Conservation (phyloP, 2,113 vertebrate species). For the Tonatia bakeri region DNA sequence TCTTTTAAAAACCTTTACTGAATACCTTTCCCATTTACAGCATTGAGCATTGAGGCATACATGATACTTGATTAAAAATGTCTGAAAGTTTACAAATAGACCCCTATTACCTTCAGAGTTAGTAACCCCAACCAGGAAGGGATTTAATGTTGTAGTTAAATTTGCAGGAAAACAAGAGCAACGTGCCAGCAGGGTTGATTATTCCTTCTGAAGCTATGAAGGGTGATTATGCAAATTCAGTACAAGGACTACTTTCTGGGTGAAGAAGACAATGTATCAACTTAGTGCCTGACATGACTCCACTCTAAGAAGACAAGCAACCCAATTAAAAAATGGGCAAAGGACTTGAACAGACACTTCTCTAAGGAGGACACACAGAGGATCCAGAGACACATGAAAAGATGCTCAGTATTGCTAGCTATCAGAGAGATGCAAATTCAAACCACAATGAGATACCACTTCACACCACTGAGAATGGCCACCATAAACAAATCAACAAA, state of each 20-base stretch:
- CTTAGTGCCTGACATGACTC: background rate
- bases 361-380: too few species aligned
- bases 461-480: too few species aligned
- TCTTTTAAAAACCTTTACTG: background rate
- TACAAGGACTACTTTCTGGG: background rate
- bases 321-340: too few species aligned
- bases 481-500: too few species aligned
- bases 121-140: background rate
- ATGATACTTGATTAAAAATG: background rate
- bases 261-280: background rate
- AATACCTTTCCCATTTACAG: background rate
- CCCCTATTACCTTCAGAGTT: background rate
- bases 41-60: background rate
- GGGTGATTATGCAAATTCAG: background rate
- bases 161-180: constrained; percentile 31
- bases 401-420: too few species aligned
- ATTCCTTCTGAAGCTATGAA: background rate
- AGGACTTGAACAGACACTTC: too few species aligned
- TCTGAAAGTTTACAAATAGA: background rate
- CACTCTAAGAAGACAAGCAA: too few species aligned
- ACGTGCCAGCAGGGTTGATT: background rate
- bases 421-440: too few species aligned
- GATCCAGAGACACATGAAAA: too few species aligned
- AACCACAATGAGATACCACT: too few species aligned
- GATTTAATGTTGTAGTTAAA: constrained; percentile 15